phyloP scores from a whole-genome alignment of 2,797 vertebrate genomes.

The Harpagifer antarcticus region DNA sequence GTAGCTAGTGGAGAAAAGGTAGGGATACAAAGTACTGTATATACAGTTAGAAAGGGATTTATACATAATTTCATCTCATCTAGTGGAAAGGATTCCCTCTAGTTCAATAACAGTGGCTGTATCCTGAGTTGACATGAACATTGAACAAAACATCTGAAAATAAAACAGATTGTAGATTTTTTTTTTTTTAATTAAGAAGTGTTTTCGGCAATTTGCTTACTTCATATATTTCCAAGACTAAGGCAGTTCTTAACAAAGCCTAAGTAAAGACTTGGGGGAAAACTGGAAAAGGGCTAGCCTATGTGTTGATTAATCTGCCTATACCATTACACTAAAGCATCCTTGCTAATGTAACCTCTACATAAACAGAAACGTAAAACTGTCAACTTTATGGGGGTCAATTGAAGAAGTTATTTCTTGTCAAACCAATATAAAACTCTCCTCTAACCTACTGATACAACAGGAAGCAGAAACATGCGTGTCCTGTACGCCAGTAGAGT shows the following conservation, averaged over 20 bases:
- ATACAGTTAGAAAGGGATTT: not conserved
- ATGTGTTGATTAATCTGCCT: not conserved
- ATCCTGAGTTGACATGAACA: conserved; percentile 5
- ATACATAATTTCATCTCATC: conserved; percentile 9
- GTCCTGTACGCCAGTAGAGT: not conserved
- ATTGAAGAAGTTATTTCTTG: too few relatives aligned
- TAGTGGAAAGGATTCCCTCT: conserved; percentile 5
- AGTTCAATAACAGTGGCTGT: not conserved
- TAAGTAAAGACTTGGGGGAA: not conserved
- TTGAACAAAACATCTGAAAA: not conserved
- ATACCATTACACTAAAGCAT: not conserved
- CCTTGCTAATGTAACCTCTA: not conserved
- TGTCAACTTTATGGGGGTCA: too few relatives aligned
- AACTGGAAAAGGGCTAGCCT: not conserved
- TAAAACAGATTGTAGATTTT: not conserved
- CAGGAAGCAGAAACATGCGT: conserved; percentile 1
- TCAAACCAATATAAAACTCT: not conserved
- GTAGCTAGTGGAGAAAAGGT: not conserved
- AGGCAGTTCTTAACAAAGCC: not conserved
- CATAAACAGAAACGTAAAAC: not conserved
- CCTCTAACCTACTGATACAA: not conserved
- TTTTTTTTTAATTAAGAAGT: not conserved
- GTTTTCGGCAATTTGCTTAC: not conserved
- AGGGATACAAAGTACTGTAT: too few relatives aligned
- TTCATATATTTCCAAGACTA: not conserved